A percentile compares a stretch with the other conserved stretches of the same genome.
These are phyloP conservation scores for Orbicella faveolata DNA, from an alignment of 64 coral and sea anemone species.

Conservation along the genomic window DNA sequence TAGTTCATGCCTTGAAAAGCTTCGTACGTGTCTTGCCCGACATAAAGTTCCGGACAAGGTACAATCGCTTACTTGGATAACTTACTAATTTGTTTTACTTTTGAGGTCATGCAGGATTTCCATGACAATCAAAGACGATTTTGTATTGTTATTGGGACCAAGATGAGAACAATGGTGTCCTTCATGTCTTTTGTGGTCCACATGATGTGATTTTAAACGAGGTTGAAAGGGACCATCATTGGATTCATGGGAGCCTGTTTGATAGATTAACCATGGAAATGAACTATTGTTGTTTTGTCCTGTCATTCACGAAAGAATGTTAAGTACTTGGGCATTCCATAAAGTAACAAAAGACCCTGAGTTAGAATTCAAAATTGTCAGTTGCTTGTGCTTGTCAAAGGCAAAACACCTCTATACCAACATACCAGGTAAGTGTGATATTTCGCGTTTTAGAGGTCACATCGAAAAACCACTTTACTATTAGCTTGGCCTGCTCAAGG, in stretches of 20 bases:
- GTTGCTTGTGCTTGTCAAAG: slow-evolving; percentile 6
- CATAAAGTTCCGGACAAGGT: not conserved
- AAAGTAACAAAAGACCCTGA: slow-evolving; percentile 14
- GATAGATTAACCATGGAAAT: slow-evolving; percentile 2
- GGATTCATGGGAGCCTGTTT: slow-evolving; percentile 1
- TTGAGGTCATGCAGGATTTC: slow-evolving; percentile 1
- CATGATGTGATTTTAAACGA: not conserved
- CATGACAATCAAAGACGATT: slow-evolving; percentile 24
- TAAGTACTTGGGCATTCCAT: slow-evolving; percentile 1
- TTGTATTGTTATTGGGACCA: slow-evolving; percentile 10
- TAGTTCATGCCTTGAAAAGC: not conserved
- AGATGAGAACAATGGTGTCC: slow-evolving; percentile 2
- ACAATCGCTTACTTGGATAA: not conserved
- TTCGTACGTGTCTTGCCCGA: not conserved
- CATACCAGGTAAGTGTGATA: not conserved
- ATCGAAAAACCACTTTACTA: too few species aligned
- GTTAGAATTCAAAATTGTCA: not conserved
- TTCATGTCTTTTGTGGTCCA: not conserved
- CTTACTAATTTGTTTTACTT: slow-evolving; percentile 22
- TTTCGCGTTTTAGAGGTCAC: not conserved
- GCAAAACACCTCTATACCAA: not conserved
- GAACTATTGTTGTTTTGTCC: not conserved
- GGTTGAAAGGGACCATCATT: not conserved
- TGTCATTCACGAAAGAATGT: slow-evolving; percentile 1
- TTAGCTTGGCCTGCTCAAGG: too few species aligned